Evolutionary conservation across 2,888 invertebrate species (phyloP).

Genomic region (Mechanitis messenoides): DNA sequence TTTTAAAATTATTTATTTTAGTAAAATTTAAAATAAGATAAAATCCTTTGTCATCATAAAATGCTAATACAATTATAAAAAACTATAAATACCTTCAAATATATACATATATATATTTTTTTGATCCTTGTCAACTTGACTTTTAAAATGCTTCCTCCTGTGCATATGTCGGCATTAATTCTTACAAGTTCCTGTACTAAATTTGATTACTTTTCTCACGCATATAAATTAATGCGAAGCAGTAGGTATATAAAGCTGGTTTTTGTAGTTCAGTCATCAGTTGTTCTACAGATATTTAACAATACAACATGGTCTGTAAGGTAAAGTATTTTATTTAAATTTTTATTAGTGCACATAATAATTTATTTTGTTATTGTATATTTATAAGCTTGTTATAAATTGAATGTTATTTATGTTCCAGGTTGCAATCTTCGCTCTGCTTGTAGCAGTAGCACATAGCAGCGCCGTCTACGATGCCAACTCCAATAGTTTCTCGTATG

Average conservation of each 20-base stretch:
- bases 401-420: background rate
- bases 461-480: constrained; percentile 50
- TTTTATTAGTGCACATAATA: too few species aligned
- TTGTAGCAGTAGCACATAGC: constrained; percentile 42
- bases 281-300: constrained; percentile 30
- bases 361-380: background rate
- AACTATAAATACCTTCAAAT: too few species aligned
- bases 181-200: constrained; percentile 32
- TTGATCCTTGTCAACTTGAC: too few species aligned
- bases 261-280: constrained; percentile 31
- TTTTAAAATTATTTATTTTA: too few species aligned
- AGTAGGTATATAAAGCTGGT: constrained; percentile 34
- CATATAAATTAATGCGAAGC: constrained; percentile 18
- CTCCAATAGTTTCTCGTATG: constrained; percentile 67
- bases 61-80: too few species aligned
- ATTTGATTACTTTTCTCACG: constrained; percentile 26
- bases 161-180: constrained; percentile 32
- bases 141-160: constrained; percentile 27
- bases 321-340: constrained; percentile 16
- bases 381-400: background rate
- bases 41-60: too few species aligned
- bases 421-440: constrained; percentile 39
- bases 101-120: constrained; percentile 9
- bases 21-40: too few species aligned
- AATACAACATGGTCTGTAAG: constrained; percentile 35